These are phyloP conservation scores for Ramphastos sulfuratus DNA, from an alignment of 2,113 vertebrate species.

Conservation along the genomic window DNA sequence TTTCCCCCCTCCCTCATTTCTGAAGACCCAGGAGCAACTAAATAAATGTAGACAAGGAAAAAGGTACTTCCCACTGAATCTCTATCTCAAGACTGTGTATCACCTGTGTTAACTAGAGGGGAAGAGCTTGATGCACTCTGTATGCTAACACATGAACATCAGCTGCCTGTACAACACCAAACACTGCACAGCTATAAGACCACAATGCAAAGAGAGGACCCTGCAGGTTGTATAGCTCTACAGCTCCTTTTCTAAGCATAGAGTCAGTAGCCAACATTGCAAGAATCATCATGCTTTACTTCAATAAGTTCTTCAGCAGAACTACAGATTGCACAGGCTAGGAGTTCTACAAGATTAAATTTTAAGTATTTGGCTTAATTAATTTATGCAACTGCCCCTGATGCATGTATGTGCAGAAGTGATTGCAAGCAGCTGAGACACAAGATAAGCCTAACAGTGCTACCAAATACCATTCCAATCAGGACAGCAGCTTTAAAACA, in stretches of 20 bases:
- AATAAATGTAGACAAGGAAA: background rate
- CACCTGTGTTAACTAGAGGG: background rate
- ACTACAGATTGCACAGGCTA: background rate
- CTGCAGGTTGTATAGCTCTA: background rate
- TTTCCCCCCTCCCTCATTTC: background rate
- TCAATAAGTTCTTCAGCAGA: background rate
- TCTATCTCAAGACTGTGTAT: background rate
- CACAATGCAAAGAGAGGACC: background rate
- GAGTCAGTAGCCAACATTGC: background rate
- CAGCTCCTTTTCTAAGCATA: background rate
- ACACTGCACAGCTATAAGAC: background rate
- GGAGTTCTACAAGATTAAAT: background rate
- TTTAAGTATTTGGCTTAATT: slow-evolving; percentile 9
- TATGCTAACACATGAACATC: background rate
- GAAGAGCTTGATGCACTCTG: background rate
- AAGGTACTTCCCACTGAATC: background rate
- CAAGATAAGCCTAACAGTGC: background rate
- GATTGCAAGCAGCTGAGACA: background rate
- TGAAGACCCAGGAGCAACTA: background rate
- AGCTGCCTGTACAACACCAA: background rate
- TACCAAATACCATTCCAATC: background rate
- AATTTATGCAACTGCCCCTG: slow-evolving; percentile 1
- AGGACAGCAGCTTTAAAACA: background rate
- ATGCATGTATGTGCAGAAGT: background rate
- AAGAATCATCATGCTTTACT: background rate